Evolutionary conservation across 2,113 vertebrate species (phyloP).

Genomic region (Dromaius novaehollandiae): DNA sequence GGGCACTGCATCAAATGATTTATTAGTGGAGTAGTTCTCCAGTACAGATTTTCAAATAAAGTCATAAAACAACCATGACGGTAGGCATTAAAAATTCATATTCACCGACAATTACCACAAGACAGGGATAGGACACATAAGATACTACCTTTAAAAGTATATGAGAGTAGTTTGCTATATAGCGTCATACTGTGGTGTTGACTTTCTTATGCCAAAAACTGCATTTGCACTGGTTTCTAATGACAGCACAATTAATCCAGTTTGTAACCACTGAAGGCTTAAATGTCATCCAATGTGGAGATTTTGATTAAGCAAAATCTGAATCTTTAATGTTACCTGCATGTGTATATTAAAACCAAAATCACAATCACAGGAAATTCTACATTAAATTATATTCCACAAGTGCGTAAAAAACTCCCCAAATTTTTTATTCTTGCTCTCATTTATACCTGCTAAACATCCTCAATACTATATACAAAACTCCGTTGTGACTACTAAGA

Average conservation of each 20-base stretch:
- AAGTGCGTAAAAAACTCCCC: background rate
- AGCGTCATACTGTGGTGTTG: background rate
- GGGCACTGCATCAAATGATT: background rate
- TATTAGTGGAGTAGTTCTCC: background rate
- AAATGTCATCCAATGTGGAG: background rate
- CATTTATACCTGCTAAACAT: background rate
- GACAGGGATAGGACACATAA: background rate
- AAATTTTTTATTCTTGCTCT: background rate
- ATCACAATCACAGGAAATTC: background rate
- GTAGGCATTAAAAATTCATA: background rate
- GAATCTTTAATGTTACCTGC: background rate
- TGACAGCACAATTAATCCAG: background rate
- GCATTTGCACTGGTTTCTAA: background rate
- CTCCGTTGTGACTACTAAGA: background rate
- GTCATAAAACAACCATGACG: background rate
- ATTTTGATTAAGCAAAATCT: background rate
- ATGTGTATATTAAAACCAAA: background rate
- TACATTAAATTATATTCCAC: background rate
- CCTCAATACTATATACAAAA: background rate
- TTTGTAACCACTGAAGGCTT: background rate
- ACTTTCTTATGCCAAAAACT: background rate
- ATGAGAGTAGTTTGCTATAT: background rate
- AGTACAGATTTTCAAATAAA: background rate
- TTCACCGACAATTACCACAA: background rate
- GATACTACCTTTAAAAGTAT: background rate